Conservation (phyloP, 1,140 invertebrate species). For the Drosophila azteca region DNA sequence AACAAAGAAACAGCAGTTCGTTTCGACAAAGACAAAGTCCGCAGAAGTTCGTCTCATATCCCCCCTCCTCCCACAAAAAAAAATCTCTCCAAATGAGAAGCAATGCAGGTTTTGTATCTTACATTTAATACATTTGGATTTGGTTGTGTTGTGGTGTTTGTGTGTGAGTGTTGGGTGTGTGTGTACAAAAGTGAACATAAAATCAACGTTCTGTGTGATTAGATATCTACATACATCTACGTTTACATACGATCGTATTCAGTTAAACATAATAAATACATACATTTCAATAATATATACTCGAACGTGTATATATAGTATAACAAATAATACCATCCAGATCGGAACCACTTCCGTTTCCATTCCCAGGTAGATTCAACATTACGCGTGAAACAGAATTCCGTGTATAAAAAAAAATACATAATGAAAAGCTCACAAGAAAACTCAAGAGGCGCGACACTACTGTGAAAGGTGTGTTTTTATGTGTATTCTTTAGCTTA, state of each 20-base stretch:
- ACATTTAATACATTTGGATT: conserved; percentile 77
- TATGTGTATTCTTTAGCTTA: conserved; percentile 37
- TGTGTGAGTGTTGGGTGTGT: conserved; percentile 43
- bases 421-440: conserved; percentile 59
- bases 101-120: conserved; percentile 48
- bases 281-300: conserved; percentile 65
- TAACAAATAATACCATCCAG: conserved; percentile 78
- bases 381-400: conserved; percentile 55
- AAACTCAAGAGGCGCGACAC: conserved; percentile 39
- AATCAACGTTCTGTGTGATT: conserved; percentile 63
- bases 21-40: conserved; percentile 23
- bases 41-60: conserved; percentile 11
- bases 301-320: conserved; percentile 61
- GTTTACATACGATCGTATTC: conserved; percentile 60
- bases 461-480: conserved; percentile 39
- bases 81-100: conserved; percentile 25
- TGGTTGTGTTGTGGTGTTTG: conserved; percentile 39
- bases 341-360: conserved; percentile 31
- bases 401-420: conserved; percentile 62
- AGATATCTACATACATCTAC: conserved; percentile 70
- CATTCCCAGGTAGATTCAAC: conserved; percentile 56
- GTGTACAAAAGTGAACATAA: conserved; percentile 77
- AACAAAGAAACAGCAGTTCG: conserved; percentile 36
- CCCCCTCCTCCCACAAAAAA: conserved; percentile 23
- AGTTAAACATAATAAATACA: conserved; percentile 79